Evolutionary conservation across 2,888 invertebrate species (phyloP).

Genomic region (Chaitophorus viminalis): DNA sequence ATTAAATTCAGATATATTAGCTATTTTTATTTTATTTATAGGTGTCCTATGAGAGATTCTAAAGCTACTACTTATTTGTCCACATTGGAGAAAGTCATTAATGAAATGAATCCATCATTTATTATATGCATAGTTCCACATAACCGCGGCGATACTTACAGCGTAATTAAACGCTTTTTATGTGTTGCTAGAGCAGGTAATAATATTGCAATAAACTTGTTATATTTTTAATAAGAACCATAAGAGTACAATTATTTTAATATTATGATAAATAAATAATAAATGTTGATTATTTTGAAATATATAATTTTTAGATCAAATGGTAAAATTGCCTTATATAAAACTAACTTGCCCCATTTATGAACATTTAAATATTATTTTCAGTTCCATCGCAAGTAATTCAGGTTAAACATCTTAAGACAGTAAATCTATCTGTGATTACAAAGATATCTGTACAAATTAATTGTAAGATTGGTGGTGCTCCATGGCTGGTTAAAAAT

Average conservation of each 20-base stretch:
- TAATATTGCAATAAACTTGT: too few species aligned
- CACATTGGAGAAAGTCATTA: conserved; percentile 72
- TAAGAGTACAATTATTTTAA: neutral
- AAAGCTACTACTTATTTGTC: conserved; percentile 69
- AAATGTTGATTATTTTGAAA: too few species aligned
- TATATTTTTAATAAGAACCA: too few species aligned
- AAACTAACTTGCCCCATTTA: neutral
- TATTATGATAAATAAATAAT: neutral
- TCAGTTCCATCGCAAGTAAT: conserved; percentile 68
- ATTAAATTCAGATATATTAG: neutral
- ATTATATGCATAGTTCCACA: conserved; percentile 76
- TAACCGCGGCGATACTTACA: conserved; percentile 80
- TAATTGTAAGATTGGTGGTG: conserved; percentile 91
- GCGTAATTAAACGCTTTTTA: conserved; percentile 87
- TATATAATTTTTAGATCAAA: neutral
- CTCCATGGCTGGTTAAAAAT: conserved; percentile 83
- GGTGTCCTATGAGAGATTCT: neutral
- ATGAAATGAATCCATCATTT: conserved; percentile 72
- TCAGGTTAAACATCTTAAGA: conserved; percentile 74
- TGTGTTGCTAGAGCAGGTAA: conserved; percentile 75
- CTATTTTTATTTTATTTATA: neutral
- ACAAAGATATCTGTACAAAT: conserved; percentile 94
- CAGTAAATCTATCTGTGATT: conserved; percentile 80
- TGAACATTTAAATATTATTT: conserved; percentile 62
- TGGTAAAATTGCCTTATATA: neutral